A percentile compares a stretch with the other conserved stretches of the same genome.
Evolutionary conservation across 1,140 invertebrate species (phyloP).

Genomic region (Manduca sexta): DNA sequence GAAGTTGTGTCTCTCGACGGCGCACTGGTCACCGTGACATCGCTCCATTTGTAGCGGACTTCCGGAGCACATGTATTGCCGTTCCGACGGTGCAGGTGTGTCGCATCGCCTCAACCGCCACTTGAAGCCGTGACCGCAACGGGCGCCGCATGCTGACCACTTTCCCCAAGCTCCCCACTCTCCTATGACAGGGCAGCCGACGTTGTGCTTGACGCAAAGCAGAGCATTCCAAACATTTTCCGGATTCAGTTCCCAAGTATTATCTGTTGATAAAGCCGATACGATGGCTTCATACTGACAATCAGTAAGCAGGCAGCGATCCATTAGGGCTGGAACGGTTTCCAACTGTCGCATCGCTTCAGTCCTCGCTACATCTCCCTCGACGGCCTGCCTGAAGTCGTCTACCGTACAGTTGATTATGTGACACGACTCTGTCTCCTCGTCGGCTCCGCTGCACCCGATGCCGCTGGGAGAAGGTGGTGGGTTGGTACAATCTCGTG

Average conservation of each 20-base stretch:
- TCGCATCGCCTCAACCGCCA: slow-evolving; percentile 53
- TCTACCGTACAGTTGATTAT: slow-evolving; percentile 43
- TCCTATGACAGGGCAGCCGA: slow-evolving; percentile 48
- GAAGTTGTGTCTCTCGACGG: slow-evolving; percentile 27
- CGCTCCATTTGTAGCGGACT: slow-evolving; percentile 39
- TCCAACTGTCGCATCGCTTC: slow-evolving; percentile 45
- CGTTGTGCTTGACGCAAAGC: slow-evolving; percentile 55
- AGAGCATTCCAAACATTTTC: slow-evolving; percentile 57
- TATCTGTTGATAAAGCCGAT: slow-evolving; percentile 38
- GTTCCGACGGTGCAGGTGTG: slow-evolving; percentile 44
- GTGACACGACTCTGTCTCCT: slow-evolving; percentile 51
- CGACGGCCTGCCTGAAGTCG: slow-evolving; percentile 38
- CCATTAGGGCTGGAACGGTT: slow-evolving; percentile 45
- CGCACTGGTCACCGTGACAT: slow-evolving; percentile 58
- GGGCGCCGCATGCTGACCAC: slow-evolving; percentile 54
- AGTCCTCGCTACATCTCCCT: slow-evolving; percentile 34
- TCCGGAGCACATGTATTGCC: slow-evolving; percentile 39
- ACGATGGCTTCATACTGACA: slow-evolving; percentile 53
- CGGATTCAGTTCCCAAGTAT: slow-evolving; percentile 53
- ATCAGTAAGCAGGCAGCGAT: slow-evolving; percentile 47
- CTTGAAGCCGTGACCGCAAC: slow-evolving; percentile 45
- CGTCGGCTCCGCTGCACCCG: slow-evolving; percentile 38
- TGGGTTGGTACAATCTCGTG: slow-evolving; percentile 47
- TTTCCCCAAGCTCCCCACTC: slow-evolving; percentile 54
- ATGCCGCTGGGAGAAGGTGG: slow-evolving; percentile 45